Base-by-base conservation (phyloP, 2,888 invertebrate species). In the Monopis laevigella region DNA sequence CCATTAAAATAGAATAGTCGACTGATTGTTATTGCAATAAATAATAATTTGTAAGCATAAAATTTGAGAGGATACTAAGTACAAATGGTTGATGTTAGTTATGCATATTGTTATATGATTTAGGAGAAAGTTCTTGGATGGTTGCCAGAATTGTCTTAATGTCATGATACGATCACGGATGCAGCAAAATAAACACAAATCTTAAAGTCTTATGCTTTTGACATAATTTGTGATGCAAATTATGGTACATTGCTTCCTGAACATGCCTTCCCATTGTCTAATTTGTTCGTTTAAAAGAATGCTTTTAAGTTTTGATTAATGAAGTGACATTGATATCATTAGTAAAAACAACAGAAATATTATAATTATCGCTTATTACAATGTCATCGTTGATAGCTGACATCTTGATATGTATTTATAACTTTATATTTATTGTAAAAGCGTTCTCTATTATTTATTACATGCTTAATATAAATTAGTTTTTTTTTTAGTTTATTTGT, bases 61-160 rank as follows among this genome's bases (percentile, higher is more conserved):
- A n/a, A n/a, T n/a, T n/a, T n/a, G n/a, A n/a, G n/a, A n/a, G n/a
- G n/a, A n/a, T 17, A 32, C 13, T 32, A 17, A 16, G 32, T 17
- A 32, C 32, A 32, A 32, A 32, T 32, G 32, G 30, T 30, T 12
- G 17, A 17, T 17, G 16, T 32, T 32, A 32, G 32, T 61, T 61
- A 59, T 65, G 58, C 59, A 61, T 36, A 59, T 57, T 56, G 55
- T 54, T 57, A 49, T 52, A 53, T 58, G 62, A 62, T 65, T 64
- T 59, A 61, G 62, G 64, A 60, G 68, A 74, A 71, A 74, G 71
- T 69, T 52, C 50, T 68, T 77, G 77, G 73, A 65, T 45, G 46
- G 42, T 44, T 46, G 70, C 75, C 75, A 75, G 65, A 54, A 53
- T 58, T 57, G 59, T 62, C 55, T 55, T 54, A 56, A 54, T 56